Evolutionary conservation across 30 jellyfish, hydroid and myxozoan genomes (phyloP), one percentile per base, ranked within the genome.

Genomic region (Hydractinia symbiolongicarpus): DNA sequence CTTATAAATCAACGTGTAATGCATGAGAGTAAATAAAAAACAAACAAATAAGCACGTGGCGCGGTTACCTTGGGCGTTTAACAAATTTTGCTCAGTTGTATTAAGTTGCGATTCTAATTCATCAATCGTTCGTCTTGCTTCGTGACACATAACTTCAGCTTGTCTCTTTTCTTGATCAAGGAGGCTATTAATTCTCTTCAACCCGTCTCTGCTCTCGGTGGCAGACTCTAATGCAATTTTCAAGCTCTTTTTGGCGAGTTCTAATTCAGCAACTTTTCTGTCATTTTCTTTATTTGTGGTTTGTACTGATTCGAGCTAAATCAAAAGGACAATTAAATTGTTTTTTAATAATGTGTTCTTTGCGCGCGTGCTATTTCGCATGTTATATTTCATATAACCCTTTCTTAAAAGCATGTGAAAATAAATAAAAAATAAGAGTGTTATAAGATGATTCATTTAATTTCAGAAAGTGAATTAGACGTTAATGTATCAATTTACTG

Each of bases 191-290:
- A 66, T 15, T 5, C 53, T 20, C 49, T 67, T 66, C 5, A 83
- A 83, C 17, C 66, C 61, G 50, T 79, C 87, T 15, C 87, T 68
- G 4, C 83, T 66, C 66, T 62, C 82, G 2, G 83, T 50, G 21
- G 67, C 14, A 50, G 19, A 61, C 49, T 79, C 87, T 14, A 30
- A 10, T 19, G 49, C 66, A 49, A 44, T 13, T 53, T 66, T 68
- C 51, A 79, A 15, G 14, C 17, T 68, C 40, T 79, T 79, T 30
- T 5, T 62, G 14, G 82, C 21, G 11, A 79, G 8, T 44, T 79
- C 87, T 0, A 51, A 4, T 14, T 79, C 87, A 14, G 57, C 68
- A n/a, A 79, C 66, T 79, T 79, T 83, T 19, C 73, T 19, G 15
- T 79, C 87, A 10, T 10, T 30, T 30, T 62, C 67, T 49, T 67